Evolutionary conservation across 2,797 vertebrate genomes (phyloP).

Genomic region (Falco columbarius): DNA sequence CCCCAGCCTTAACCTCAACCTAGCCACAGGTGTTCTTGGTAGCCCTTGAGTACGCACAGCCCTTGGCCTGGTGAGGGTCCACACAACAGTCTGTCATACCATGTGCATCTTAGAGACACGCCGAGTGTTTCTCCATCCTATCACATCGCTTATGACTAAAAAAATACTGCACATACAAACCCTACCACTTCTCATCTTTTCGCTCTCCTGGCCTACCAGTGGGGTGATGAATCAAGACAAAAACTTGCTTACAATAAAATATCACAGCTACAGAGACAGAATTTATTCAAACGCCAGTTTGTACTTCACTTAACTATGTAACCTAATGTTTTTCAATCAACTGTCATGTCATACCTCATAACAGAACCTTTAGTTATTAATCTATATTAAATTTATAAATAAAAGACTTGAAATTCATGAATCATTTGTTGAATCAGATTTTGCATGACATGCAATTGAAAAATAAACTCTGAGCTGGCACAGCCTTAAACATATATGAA

Average conservation of each 20-base stretch:
- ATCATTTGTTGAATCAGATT: constrained; percentile 10
- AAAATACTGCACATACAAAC: not conserved
- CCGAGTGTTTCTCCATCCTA: not conserved
- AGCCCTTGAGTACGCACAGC: not conserved
- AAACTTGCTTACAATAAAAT: not conserved
- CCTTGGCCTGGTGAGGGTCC: not conserved
- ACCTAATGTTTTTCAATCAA: not conserved
- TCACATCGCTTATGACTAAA: not conserved
- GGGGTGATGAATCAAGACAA: not conserved
- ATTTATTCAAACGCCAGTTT: not conserved
- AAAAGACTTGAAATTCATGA: not conserved
- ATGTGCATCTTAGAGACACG: not conserved
- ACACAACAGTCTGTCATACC: not conserved
- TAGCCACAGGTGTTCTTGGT: not conserved
- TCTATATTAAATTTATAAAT: not conserved
- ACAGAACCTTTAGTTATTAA: not conserved
- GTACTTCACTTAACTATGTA: not conserved
- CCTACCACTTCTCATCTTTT: not conserved
- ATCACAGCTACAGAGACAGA: not conserved
- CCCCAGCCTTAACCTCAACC: not conserved
- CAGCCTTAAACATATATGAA: not conserved
- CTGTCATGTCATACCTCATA: not conserved
- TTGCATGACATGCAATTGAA: not conserved
- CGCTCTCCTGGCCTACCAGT: not conserved
- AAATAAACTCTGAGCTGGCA: not conserved